Base-by-base conservation (phyloP, 1,140 invertebrate genomes). In the Araneus ventricosus region DNA sequence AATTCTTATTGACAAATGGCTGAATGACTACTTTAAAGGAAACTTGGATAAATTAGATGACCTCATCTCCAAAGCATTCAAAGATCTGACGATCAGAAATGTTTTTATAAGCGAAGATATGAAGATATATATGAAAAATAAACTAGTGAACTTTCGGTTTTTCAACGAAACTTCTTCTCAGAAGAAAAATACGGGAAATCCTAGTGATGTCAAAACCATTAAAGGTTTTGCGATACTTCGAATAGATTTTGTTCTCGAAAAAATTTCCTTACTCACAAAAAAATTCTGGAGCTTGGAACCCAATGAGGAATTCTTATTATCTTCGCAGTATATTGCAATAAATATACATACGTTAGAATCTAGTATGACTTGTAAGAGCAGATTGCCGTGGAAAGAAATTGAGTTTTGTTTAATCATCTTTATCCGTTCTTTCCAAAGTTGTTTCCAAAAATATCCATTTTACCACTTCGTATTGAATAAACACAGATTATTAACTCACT, bases 331-430 rank as follows among this genome's bases (percentile, higher is more conserved):
- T 24, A 82, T 92, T 92, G 90, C 41, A 8, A 30, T 34, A 84
- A 92, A 86, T 84, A 84, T 92, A 1, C 30, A 80, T 27, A 59
- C 59, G 52, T 84, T 86, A 30, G 84, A 92, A 59, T 84, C 37
- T 4, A n/a, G 14, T 7, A 14, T 82, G 4, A 92, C 84, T 61
- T 92, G 7, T 61, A 80, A n/a, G 0, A 2, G 0, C 1, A 84
- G 3, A 84, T 2, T 92, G 34, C 90, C 90, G 2, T 92, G 90
- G 90, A 79, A 92, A 84, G 90, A 92, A 84, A 84, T 92, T 14
- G 90, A 92, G 20, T 84, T 92, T 45, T 84, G 79, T 61, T 86
- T 92, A 10, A 34, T 70, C n/a, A 39, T 39, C 4, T 84, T 84
- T 8, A 75, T 84, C 41, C 30, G 10, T 41, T 84, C 10, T 30